These are phyloP conservation scores for Meda fulgida DNA, from an alignment of 2,797 vertebrate genomes.

Conservation along the genomic window DNA sequence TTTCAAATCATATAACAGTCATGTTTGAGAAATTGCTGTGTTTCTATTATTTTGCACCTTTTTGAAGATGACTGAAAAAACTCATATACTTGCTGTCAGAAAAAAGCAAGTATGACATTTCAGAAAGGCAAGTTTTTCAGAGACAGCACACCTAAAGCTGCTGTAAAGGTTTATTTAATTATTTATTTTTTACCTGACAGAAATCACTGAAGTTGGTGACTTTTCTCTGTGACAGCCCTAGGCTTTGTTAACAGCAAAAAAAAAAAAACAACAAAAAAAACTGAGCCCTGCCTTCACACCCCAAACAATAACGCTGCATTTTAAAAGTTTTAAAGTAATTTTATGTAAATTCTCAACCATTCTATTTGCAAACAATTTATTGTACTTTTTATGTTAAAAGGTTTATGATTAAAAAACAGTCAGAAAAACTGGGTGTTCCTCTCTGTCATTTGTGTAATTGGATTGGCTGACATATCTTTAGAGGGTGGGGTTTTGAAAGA, in stretches of 20 bases:
- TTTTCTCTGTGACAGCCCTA: conserved; percentile 13
- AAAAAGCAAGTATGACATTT: not conserved
- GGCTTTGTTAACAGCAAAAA: not conserved
- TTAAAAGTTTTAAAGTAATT: not conserved
- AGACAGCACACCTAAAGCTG: not conserved
- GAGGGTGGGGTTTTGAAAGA: not conserved
- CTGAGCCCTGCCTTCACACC: too few species aligned
- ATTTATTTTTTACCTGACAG: not conserved
- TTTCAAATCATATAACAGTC: conserved; percentile 28
- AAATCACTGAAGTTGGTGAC: not conserved
- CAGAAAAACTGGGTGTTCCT: not conserved
- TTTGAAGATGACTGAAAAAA: conserved; percentile 17
- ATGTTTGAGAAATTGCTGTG: conserved; percentile 15
- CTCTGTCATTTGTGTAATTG: not conserved
- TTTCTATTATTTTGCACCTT: conserved; percentile 1
- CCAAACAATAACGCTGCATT: not conserved
- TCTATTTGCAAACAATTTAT: not conserved
- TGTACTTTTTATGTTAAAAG: not conserved
- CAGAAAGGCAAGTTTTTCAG: conserved; percentile 2
- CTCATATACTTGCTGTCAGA: not conserved
- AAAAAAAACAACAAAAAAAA: not conserved
- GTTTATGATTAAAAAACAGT: not conserved
- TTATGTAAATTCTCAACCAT: not conserved
- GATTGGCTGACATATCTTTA: not conserved
- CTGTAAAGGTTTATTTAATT: not conserved